Evolutionary conservation across 2,797 vertebrate species (phyloP).

Genomic region (Takifugu rubripes): DNA sequence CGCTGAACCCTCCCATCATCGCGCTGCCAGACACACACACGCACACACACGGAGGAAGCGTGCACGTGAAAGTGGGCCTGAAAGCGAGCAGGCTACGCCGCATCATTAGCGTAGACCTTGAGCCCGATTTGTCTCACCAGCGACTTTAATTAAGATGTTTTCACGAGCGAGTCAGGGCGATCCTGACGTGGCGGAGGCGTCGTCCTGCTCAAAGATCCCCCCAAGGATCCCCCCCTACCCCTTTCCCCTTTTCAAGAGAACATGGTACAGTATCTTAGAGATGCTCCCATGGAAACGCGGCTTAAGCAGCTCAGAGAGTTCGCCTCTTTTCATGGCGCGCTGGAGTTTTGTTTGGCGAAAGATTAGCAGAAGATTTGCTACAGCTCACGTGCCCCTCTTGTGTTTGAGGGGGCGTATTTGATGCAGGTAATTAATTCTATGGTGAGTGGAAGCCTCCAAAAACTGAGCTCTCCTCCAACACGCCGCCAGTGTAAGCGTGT

Average conservation of each 20-base stretch:
- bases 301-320: constrained; percentile 12
- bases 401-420: constrained; percentile 7
- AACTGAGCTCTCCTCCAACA: constrained; percentile 20
- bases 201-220: too few species aligned
- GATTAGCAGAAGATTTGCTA: constrained; percentile 24
- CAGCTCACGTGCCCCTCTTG: constrained; percentile 5
- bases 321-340: constrained; percentile 14
- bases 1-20: constrained; percentile 33
- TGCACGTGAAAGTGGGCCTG: constrained; percentile 24
- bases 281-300: constrained; percentile 6
- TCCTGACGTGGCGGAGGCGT: background rate
- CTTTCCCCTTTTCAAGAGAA: too few species aligned
- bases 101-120: constrained; percentile 1
- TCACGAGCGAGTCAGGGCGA: background rate
- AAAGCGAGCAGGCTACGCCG: constrained; percentile 17
- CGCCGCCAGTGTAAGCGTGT: constrained; percentile 6
- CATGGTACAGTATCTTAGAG: constrained; percentile 7
- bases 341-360: constrained; percentile 19
- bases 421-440: constrained; percentile 34
- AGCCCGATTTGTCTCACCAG: constrained; percentile 8
- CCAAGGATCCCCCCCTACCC: too few species aligned
- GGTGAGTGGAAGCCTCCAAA: constrained; percentile 17
- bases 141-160: background rate
- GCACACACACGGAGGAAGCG: constrained; percentile 14
- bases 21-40: constrained; percentile 14